Conservation (phyloP, 2,888 invertebrate species). For the Macrosoma leucophasiata region DNA sequence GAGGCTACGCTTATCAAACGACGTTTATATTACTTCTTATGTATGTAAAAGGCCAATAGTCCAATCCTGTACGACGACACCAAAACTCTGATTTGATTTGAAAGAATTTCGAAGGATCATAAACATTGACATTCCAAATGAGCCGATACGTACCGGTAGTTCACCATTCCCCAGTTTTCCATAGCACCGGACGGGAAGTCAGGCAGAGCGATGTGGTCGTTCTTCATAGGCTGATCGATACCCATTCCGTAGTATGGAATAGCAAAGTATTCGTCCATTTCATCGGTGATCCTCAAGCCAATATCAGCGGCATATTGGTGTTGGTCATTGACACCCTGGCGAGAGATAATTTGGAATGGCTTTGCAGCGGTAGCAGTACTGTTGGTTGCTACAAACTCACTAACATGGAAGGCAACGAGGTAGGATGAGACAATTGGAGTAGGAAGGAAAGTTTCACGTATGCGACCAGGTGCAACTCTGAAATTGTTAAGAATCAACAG, state of each 20-base stretch:
- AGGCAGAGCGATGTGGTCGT: conserved; percentile 85
- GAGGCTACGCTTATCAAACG: no score
- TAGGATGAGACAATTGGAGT: conserved; percentile 87
- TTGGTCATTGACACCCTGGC: conserved; percentile 48
- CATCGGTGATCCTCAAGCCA: conserved; percentile 61
- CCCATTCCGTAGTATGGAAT: conserved; percentile 74
- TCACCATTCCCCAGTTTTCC: conserved; percentile 92
- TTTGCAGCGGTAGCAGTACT: conserved; percentile 35
- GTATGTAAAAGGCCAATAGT: no score
- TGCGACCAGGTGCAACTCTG: conserved; percentile 36
- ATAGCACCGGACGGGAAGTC: conserved; percentile 88
- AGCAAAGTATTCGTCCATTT: conserved; percentile 76
- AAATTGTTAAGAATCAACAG: no score
- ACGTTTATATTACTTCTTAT: no score
- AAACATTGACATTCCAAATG: not conserved
- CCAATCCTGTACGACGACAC: no score
- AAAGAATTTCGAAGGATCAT: not conserved
- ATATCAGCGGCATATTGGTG: conserved; percentile 64
- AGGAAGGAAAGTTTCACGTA: conserved; percentile 64
- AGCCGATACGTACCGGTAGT: conserved; percentile 75
- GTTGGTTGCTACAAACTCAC: conserved; percentile 76
- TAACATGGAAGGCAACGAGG: conserved; percentile 88
- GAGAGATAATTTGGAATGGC: conserved; percentile 58
- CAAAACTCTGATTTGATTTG: no score
- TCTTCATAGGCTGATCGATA: conserved; percentile 60